Base-by-base conservation (phyloP, 1,140 invertebrate genomes). In the Pogonus chalceus region DNA sequence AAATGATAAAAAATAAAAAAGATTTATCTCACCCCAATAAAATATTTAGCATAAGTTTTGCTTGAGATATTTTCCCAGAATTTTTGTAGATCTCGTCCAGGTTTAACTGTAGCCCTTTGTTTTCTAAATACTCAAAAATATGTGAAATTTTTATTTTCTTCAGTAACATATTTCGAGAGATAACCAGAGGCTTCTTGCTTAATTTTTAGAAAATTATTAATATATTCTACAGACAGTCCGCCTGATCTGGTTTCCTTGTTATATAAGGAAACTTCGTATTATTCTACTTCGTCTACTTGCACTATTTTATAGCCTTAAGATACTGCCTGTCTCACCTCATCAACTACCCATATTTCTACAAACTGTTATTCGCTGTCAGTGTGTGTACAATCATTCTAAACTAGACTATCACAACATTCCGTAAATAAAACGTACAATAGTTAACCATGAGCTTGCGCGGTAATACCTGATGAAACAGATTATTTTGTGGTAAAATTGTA, bases 91-190 rank as follows among this genome's bases (percentile, higher is more conserved):
- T 70, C 48, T 61, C 60, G 14, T 61, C 39, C 2, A 2, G 23
- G 22, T 73, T 62, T 20, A 76, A 51, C 14, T 49, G 23, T 37
- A 76, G 53, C n/a, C 66, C 66, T 60, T 75, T 65, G 16, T 58
- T 56, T 46, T 63, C 35, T 0, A 61, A 37, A 60, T 69, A 72
- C 10, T 65, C 49, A 12, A 24, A 10, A n/a, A 74, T 61, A 53
- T 71, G 73, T 49, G n/a, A 49, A 23, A 2, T 61, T n/a, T 57
- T 62, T 61, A 3, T 59, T 57, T 20, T 64, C 57, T 10, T 60
- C 56, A 7, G 58, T 61, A n/a, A 37, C 35, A 55, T 63, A 70
- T 16, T 58, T 46, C 4, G 49, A 20, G 0, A 65, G 68, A 60
- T 60, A 71, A 1, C 63, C 67, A 31, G 54, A 61, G 7, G 60